A percentile compares a stretch with the other conserved stretches of the same genome.
Conservation (phyloP, 2,797 vertebrate species). For the Pseudocheirus occidentalis region DNA sequence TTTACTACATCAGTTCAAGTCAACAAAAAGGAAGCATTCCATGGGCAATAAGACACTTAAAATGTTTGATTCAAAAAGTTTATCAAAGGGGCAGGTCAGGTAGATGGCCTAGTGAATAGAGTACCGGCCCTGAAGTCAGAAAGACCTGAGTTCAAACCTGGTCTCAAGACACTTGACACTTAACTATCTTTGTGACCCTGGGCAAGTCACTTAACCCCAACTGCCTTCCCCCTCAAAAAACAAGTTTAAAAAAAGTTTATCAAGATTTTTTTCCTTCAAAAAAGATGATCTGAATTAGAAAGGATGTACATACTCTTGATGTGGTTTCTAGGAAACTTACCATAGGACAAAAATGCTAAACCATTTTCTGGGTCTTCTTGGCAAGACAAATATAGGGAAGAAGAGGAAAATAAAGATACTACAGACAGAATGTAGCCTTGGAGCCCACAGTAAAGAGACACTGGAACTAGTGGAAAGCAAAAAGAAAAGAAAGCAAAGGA, state of each 20-base stretch:
- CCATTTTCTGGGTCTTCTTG: neutral
- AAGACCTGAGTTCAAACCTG: no score
- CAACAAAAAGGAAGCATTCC: neutral
- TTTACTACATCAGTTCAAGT: conserved; percentile 12
- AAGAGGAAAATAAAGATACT: neutral
- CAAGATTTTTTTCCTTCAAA: neutral
- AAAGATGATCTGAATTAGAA: conserved; percentile 11
- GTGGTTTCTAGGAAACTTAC: conserved; percentile 26
- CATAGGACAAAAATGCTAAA: neutral
- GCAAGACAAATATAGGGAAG: neutral
- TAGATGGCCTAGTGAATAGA: no score
- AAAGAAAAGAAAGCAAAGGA: neutral
- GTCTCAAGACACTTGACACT: no score
- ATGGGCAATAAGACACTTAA: neutral
- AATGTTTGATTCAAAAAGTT: neutral
- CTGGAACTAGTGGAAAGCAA: no score
- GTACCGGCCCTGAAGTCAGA: no score
- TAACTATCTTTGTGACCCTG: no score
- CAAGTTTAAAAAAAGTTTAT: neutral
- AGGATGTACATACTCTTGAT: neutral
- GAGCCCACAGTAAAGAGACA: neutral
- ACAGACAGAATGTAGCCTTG: neutral
- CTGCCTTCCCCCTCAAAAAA: no score
- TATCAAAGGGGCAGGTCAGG: neutral
- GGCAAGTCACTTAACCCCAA: no score